These are phyloP conservation scores for Philopotamus ludificatus DNA, from an alignment of 1,140 invertebrate genomes.

Conservation along the genomic window DNA sequence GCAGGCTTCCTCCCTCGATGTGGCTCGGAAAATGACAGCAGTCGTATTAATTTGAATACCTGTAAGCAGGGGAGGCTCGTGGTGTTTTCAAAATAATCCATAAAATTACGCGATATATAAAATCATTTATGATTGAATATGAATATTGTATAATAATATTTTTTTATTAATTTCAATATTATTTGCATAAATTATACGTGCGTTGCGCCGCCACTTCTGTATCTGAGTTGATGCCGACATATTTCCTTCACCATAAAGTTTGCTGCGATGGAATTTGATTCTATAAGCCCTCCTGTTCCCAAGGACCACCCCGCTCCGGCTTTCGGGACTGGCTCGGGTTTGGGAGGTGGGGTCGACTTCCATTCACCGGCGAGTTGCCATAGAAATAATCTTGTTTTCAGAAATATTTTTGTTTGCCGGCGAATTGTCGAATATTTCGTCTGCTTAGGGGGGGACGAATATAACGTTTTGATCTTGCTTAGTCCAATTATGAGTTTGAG, in stretches of 20 bases:
- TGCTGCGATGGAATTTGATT: conserved; percentile 35
- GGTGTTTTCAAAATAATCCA: no score
- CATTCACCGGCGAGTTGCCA: conserved; percentile 34
- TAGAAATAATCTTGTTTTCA: conserved; percentile 40
- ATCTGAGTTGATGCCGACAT: conserved; percentile 17
- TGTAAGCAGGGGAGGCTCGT: conserved; percentile 25
- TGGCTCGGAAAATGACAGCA: conserved; percentile 34
- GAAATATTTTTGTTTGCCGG: conserved; percentile 40
- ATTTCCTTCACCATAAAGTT: conserved; percentile 36
- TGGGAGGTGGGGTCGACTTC: no score
- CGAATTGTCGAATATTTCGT: conserved; percentile 36
- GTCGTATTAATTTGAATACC: conserved; percentile 39
- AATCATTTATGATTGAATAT: no score
- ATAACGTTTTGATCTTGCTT: conserved; percentile 40
- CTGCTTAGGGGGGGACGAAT: conserved; percentile 19
- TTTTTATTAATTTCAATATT: no score
- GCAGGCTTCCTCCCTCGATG: conserved; percentile 11
- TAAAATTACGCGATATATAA: no score
- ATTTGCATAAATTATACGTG: no score
- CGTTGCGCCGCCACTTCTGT: background rate
- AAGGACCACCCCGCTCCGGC: no score
- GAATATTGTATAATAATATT: no score
- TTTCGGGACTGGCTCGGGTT: no score
- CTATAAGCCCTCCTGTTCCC: conserved; percentile 26
- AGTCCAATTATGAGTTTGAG: conserved; percentile 29